Evolutionary conservation across 2,113 vertebrate genomes (phyloP).

Genomic region (Sebastes fasciatus): DNA sequence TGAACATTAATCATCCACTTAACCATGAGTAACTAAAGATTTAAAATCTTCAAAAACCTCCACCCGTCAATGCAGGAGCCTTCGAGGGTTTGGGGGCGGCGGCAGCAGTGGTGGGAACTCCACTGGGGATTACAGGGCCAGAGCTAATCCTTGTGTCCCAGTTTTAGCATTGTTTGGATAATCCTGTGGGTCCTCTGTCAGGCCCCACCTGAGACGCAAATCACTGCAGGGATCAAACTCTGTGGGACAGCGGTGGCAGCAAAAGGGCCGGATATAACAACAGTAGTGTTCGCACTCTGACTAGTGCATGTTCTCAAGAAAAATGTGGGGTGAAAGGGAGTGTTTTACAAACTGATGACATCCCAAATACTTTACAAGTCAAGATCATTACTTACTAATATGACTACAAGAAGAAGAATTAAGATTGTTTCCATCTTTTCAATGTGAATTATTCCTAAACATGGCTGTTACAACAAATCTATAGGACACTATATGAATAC

Average conservation of each 20-base stretch:
- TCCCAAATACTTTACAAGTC: conserved; percentile 4
- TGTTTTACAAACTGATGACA: background rate
- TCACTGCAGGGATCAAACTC: conserved; percentile 32
- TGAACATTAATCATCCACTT: background rate
- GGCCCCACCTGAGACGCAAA: conserved; percentile 52
- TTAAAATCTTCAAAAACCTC: background rate
- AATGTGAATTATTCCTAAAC: background rate
- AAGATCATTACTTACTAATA: background rate
- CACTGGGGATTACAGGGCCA: conserved; percentile 55
- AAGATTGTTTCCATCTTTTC: background rate
- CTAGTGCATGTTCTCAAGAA: conserved; percentile 6
- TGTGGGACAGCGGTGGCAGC: conserved; percentile 14
- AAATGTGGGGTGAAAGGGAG: background rate
- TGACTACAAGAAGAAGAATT: background rate
- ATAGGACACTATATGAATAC: background rate
- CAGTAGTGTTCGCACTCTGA: background rate
- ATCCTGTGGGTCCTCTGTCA: conserved; percentile 60
- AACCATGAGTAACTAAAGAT: background rate
- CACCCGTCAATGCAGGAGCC: background rate
- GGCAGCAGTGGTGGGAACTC: conserved; percentile 15
- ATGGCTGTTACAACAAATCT: background rate
- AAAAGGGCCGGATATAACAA: conserved; percentile 20
- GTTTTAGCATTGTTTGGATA: conserved; percentile 70
- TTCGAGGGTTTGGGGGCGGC: background rate
- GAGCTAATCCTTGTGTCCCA: conserved; percentile 67